phyloP scores from a whole-genome alignment of 2,888 invertebrate genomes.

The Tetragonisca angustula region DNA sequence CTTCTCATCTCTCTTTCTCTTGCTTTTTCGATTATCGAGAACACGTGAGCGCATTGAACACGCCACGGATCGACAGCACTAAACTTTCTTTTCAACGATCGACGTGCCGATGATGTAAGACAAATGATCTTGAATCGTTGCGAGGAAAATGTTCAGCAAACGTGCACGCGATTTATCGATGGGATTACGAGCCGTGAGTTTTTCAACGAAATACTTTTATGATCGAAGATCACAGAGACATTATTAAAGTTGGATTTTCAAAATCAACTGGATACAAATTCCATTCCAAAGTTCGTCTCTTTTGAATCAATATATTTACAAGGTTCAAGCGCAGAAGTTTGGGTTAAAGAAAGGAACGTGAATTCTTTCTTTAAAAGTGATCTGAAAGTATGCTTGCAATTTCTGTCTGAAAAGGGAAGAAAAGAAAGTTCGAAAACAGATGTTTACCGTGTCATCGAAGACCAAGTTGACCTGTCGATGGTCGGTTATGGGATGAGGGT shows the following conservation, averaged over 20 bases:
- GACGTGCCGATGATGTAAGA: conserved; percentile 48
- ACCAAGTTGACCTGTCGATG: conserved; percentile 85
- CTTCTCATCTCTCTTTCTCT: background rate
- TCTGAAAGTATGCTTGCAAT: background rate
- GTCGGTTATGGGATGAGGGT: conserved; percentile 82
- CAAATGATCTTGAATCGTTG: conserved; percentile 35
- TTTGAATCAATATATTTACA: conserved; percentile 3
- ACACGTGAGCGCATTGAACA: conserved; percentile 42
- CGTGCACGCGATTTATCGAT: conserved; percentile 24
- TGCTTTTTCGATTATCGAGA: conserved; percentile 7
- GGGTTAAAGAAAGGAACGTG: background rate
- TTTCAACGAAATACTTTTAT: background rate
- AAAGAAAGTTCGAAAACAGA: conserved; percentile 39
- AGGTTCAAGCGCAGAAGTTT: background rate
- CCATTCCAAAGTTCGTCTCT: background rate
- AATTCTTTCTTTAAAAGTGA: background rate
- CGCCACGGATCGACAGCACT: conserved; percentile 37
- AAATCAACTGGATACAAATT: too few species aligned
- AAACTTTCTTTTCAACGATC: conserved; percentile 46
- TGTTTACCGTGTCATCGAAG: conserved; percentile 84
- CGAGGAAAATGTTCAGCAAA: conserved; percentile 36
- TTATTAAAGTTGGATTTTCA: too few species aligned
- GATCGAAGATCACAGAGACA: background rate
- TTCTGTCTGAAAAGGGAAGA: conserved; percentile 3
- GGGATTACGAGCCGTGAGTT: conserved; percentile 15